Percentiles rank a stretch among this genome's conserved stretches.
Evolutionary conservation across 2,888 invertebrate species (phyloP).

Genomic region (Lepetodrilus schrolli): DNA sequence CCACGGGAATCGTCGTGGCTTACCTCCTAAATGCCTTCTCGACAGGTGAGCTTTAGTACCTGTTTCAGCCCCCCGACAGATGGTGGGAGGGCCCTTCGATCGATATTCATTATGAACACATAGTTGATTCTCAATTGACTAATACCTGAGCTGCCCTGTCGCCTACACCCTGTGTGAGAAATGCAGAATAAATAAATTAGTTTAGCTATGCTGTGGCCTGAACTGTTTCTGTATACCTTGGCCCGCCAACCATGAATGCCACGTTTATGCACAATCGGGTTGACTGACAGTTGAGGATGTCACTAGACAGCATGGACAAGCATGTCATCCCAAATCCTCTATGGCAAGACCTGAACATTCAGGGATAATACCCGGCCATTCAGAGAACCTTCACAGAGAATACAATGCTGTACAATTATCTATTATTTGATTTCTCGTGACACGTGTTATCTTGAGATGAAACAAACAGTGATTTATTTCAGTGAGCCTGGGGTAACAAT

Average conservation of each 20-base stretch:
- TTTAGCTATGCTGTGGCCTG: background rate
- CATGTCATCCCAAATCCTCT: background rate
- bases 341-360: background rate
- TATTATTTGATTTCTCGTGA: background rate
- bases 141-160: background rate
- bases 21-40: background rate
- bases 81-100: background rate
- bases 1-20: background rate
- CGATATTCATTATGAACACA: constrained; percentile 18
- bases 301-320: background rate
- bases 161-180: background rate
- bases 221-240: background rate
- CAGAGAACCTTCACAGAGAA: background rate
- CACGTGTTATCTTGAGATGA: background rate
- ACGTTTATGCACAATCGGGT: background rate
- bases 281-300: background rate
- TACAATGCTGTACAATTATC: constrained; percentile 5
- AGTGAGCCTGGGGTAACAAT: background rate
- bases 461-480: background rate
- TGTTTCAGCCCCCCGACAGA: background rate
- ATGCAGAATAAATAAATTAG: constrained; percentile 23
- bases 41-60: background rate
- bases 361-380: background rate
- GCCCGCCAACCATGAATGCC: background rate
- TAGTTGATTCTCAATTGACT: constrained; percentile 12